Conservation (phyloP, 1,140 invertebrate genomes). For the Diorhabda sublineata region DNA sequence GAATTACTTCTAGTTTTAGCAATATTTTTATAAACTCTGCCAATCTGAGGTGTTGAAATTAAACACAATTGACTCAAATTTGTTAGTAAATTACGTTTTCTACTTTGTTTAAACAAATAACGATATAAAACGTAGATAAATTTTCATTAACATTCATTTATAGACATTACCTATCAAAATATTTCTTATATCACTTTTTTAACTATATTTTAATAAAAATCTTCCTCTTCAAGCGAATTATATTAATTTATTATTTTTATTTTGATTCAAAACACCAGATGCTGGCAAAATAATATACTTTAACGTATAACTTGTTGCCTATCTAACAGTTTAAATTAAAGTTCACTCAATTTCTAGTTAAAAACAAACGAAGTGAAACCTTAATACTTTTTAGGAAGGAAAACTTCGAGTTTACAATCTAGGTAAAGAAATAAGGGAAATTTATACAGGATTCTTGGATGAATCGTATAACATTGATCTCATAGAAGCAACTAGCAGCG, state of each 20-base stretch:
- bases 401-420: slow-evolving; percentile 54
- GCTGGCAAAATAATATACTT: neutral
- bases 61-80: too few relatives aligned
- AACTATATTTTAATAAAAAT: neutral
- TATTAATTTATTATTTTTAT: neutral
- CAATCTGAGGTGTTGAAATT: too few relatives aligned
- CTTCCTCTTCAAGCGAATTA: neutral
- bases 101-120: too few relatives aligned
- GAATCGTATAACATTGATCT: slow-evolving; percentile 48
- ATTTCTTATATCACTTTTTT: neutral
- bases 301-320: neutral
- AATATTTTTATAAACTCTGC: too few relatives aligned
- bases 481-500: slow-evolving; percentile 46
- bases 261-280: neutral
- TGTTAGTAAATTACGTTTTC: too few relatives aligned
- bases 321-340: neutral
- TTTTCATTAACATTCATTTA: too few relatives aligned
- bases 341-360: neutral
- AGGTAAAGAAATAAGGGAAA: slow-evolving; percentile 57
- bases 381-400: slow-evolving; percentile 29
- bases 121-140: too few relatives aligned
- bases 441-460: slow-evolving; percentile 59
- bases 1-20: too few relatives aligned
- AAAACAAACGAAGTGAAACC: neutral
- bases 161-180: too few relatives aligned